Evolutionary conservation across 2,113 vertebrate genomes (phyloP).

Genomic region (Entelurus aequoreus): DNA sequence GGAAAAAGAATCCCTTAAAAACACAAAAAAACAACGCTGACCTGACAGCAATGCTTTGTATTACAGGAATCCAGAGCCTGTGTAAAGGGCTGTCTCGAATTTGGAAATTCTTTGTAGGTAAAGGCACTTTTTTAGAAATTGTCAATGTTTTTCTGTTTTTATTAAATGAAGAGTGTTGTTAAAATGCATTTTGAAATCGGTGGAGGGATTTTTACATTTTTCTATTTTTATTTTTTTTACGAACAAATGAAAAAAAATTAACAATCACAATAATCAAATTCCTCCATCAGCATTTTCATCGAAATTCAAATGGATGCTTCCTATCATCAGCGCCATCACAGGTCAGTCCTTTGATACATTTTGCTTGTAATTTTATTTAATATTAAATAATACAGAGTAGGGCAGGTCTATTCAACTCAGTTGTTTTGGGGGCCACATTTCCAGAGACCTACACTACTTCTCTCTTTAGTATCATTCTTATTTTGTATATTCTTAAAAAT

Average conservation of each 20-base stretch:
- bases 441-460: too few species aligned
- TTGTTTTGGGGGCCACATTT: too few species aligned
- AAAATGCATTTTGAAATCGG: background rate
- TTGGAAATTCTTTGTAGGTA: conserved; percentile 49
- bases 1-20: background rate
- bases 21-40: background rate
- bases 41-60: background rate
- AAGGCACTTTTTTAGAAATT: conserved; percentile 15
- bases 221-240: background rate
- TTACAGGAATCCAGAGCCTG: conserved; percentile 56
- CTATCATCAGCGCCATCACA: conserved; percentile 31
- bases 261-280: conserved; percentile 6
- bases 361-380: background rate
- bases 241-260: background rate
- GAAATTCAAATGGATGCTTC: conserved; percentile 45
- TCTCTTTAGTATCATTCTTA: too few species aligned
- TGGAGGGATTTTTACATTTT: background rate
- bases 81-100: conserved; percentile 43
- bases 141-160: background rate
- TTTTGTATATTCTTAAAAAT: too few species aligned
- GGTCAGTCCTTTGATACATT: conserved; percentile 27
- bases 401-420: too few species aligned
- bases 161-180: background rate
- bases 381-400: too few species aligned
- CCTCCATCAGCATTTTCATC: conserved; percentile 34